Evolutionary conservation across 1,140 invertebrate species (phyloP).

Genomic region (Habropoda laboriosa): DNA sequence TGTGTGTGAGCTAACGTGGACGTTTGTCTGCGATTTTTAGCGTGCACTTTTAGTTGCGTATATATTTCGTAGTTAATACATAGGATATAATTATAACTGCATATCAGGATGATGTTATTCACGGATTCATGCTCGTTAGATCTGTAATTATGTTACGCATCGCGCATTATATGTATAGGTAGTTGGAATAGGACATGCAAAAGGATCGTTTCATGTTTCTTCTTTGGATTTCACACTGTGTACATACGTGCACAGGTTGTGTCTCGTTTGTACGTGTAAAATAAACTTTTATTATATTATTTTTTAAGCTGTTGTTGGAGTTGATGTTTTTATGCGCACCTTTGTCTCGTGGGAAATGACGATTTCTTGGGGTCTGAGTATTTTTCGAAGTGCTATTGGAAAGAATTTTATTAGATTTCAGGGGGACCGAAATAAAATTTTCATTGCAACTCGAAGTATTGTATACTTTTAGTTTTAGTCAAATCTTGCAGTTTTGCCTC

Average conservation of each 20-base stretch:
- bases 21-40: constrained; percentile 5
- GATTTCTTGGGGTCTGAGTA: too few species aligned
- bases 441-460: too few species aligned
- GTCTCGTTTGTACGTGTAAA: constrained; percentile 75
- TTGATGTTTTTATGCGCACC: too few species aligned
- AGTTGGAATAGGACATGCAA: constrained; percentile 27
- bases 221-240: constrained; percentile 27
- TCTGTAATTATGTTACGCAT: constrained; percentile 65
- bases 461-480: too few species aligned
- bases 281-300: constrained; percentile 76
- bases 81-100: constrained; percentile 57
- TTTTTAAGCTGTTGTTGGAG: constrained; percentile 56
- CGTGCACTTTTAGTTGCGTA: constrained; percentile 46
- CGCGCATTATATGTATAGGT: constrained; percentile 37
- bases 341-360: too few species aligned
- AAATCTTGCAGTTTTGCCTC: too few species aligned
- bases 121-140: constrained; percentile 58
- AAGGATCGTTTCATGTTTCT: constrained; percentile 21
- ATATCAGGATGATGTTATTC: constrained; percentile 45
- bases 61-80: constrained; percentile 54
- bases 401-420: too few species aligned
- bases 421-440: too few species aligned
- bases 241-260: constrained; percentile 65
- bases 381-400: too few species aligned
- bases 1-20: too few species aligned